Base-by-base conservation (phyloP, 2,888 invertebrate genomes). In the Melipona beecheii region DNA sequence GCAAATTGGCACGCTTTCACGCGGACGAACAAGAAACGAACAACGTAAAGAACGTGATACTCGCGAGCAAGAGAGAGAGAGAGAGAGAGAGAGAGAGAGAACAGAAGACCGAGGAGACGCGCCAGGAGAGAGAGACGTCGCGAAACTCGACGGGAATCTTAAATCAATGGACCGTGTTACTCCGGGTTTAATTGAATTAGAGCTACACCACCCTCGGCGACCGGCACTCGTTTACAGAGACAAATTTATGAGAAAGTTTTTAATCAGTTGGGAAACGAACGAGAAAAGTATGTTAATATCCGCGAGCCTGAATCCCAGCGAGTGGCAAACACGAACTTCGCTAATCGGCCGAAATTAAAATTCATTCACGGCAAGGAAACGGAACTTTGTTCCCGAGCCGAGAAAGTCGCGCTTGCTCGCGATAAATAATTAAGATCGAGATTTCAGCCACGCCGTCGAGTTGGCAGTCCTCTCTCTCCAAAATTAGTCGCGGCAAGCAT, bases 171-270 rank as follows among this genome's bases (percentile, higher is more conserved):
- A 62, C 70, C 83, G 73, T 64, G 81, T 72, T 80, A 64, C 81
- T 81, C 36, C n/a, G n/a, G 76, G 69, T 76, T 81, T 77, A 76
- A 83, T 81, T 74, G 77, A 83, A 81, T 83, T 74, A 74, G 70
- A 76, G 68, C 36, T 70, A 65, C 65, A 36, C 73, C 27, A n/a
- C 50, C 60, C 24, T 50, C 43, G 24, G 58, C 50, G 31, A 70
- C 36, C 36, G 64, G 36, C 52, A 60, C 65, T 74, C 81, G 74
- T 70, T 80, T 56, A 58, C 58, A 54, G 49, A 54, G 68, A 73
- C 73, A 81, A 81, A 79, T 79, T 82, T 79, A 82, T 79, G 82
- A 58, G 82, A 70, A 82, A 79, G 70, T 75, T 74, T 82, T 82
- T 82, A 79, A 82, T 82, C 82, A 79, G 70, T 64, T 65, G 58